Conservation (phyloP, 2,888 invertebrate genomes). For the Punctoribates punctum region DNA sequence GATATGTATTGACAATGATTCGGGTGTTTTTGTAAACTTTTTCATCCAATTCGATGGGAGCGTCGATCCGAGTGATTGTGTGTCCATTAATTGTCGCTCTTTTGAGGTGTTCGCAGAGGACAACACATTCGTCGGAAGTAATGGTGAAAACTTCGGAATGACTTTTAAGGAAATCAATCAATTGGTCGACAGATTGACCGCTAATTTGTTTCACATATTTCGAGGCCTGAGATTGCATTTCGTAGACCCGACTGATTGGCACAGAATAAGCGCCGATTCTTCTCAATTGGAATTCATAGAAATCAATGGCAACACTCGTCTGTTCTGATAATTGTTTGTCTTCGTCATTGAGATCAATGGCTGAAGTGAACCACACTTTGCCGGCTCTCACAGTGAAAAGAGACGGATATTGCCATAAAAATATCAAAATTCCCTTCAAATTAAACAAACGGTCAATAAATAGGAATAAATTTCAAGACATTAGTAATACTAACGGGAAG, state of each 20-base stretch:
- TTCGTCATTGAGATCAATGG: background rate
- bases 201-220: background rate
- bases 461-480: too few relatives aligned
- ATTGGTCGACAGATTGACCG: background rate
- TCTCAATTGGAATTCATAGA: slow-evolving; percentile 34
- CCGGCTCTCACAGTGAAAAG: slow-evolving; percentile 6
- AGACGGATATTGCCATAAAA: slow-evolving; percentile 41
- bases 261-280: slow-evolving; percentile 36
- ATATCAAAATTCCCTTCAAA: slow-evolving; percentile 13
- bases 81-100: slow-evolving; percentile 15
- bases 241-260: slow-evolving; percentile 21
- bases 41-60: slow-evolving; percentile 23
- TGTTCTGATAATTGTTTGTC: background rate
- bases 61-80: slow-evolving; percentile 24
- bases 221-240: slow-evolving; percentile 35
- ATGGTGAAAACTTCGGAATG: slow-evolving; percentile 24
- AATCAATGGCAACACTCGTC: slow-evolving; percentile 11
- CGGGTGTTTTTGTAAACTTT: slow-evolving; percentile 28
- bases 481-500: background rate
- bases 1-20: slow-evolving; percentile 17
- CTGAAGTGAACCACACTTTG: background rate
- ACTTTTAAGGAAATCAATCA: slow-evolving; percentile 12
- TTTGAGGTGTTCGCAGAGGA: slow-evolving; percentile 8
- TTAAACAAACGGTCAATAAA: background rate
- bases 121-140: slow-evolving; percentile 20